phyloP scores from a whole-genome alignment of 1,140 invertebrate species.

The Mya arenaria region DNA sequence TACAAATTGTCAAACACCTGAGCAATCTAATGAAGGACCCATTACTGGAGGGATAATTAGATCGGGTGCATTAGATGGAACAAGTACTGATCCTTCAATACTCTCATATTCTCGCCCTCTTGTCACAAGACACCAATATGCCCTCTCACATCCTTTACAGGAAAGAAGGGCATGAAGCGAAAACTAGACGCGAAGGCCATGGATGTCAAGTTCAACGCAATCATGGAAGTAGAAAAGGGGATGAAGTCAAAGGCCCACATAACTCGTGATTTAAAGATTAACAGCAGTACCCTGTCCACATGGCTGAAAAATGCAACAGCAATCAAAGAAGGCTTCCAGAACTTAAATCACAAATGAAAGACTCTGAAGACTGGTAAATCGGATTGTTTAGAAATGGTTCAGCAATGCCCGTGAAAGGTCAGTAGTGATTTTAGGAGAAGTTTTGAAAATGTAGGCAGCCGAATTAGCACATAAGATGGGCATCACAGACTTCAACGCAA shows the following conservation, averaged over 20 bases:
- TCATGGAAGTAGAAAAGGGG: constrained; percentile 14
- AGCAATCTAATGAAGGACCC: no score
- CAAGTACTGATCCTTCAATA: no score
- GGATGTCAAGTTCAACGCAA: constrained; percentile 21
- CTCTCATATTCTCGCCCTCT: neutral
- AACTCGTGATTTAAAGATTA: neutral
- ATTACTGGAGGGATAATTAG: no score
- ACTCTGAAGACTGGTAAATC: neutral
- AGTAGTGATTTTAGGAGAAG: neutral
- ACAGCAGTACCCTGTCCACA: constrained; percentile 13
- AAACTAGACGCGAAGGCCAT: neutral
- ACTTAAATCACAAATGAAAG: constrained; percentile 28
- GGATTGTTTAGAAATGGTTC: constrained; percentile 25
- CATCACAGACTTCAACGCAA: neutral
- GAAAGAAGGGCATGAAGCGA: constrained; percentile 1
- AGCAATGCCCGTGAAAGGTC: neutral
- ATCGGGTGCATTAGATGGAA: neutral
- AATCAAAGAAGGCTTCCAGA: constrained; percentile 22
- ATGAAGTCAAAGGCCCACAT: constrained; percentile 8
- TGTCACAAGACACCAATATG: neutral
- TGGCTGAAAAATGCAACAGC: constrained; percentile 34
- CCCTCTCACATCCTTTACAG: neutral
- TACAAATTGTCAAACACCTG: no score
- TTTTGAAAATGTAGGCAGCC: neutral
- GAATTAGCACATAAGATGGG: neutral